Conservation (phyloP, 1,140 invertebrate genomes). For the Sycobia sp. region DNA sequence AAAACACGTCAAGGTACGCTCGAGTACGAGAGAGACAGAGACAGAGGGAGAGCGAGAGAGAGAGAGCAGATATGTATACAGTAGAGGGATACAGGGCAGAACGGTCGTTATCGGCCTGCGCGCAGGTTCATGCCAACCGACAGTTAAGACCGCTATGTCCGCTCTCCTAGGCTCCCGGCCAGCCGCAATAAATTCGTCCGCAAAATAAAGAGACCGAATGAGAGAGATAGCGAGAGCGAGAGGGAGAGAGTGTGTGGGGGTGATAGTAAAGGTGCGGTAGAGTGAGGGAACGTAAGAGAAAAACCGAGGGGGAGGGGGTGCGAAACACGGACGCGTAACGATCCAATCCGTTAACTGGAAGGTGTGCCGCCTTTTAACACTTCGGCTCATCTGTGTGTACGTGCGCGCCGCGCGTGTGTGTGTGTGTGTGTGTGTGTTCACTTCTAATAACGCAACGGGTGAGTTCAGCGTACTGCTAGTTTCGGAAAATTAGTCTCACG, state of each 20-base stretch:
- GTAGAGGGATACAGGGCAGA: neutral
- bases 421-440: no score
- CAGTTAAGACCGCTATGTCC: conserved; percentile 55
- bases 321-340: no score
- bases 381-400: no score
- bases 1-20: no score
- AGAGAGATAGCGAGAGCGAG: conserved; percentile 10
- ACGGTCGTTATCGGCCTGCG: conserved; percentile 46
- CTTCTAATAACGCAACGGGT: no score
- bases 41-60: conserved; percentile 29
- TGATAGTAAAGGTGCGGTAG: no score
- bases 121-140: conserved; percentile 58
- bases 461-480: no score
- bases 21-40: no score
- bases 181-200: conserved; percentile 57
- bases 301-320: conserved; percentile 37
- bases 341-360: conserved; percentile 58
- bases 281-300: conserved; percentile 12
- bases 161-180: conserved; percentile 36
- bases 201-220: conserved; percentile 41
- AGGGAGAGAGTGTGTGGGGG: neutral
- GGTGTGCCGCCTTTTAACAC: conserved; percentile 62
- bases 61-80: neutral
- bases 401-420: no score
- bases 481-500: no score